Evolutionary conservation across 1,140 invertebrate genomes (phyloP).

Genomic region (Diabrotica virgifera): DNA sequence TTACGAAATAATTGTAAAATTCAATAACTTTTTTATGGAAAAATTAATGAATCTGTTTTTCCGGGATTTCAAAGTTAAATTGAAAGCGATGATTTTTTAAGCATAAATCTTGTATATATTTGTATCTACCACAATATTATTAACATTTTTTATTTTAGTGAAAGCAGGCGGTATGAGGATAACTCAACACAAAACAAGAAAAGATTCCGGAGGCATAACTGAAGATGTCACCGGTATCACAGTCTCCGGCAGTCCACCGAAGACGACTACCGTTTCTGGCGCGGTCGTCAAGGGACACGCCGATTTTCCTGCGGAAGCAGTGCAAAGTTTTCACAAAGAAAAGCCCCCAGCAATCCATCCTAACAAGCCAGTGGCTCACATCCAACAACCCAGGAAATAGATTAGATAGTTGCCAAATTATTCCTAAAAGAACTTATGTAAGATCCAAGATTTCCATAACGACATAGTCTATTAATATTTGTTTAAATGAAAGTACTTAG

Average conservation of each 20-base stretch:
- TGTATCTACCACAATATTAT: too few species aligned
- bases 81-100: too few species aligned
- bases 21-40: too few species aligned
- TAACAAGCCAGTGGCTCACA: constrained; percentile 57
- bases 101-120: too few species aligned
- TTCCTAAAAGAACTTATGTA: not conserved
- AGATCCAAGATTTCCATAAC: not conserved
- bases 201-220: constrained; percentile 43
- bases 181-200: constrained; percentile 77
- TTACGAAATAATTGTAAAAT: too few species aligned
- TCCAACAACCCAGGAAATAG: constrained; percentile 80
- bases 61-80: too few species aligned
- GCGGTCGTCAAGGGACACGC: constrained; percentile 76
- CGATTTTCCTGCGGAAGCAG: constrained; percentile 84
- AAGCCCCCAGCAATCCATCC: constrained; percentile 63
- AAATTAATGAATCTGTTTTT: too few species aligned
- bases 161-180: constrained; percentile 91
- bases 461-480: not conserved
- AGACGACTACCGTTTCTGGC: constrained; percentile 74
- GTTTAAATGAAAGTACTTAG: too few species aligned
- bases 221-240: constrained; percentile 50
- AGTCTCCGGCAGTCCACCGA: constrained; percentile 62
- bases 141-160: constrained; percentile 59
- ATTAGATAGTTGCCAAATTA: not conserved
- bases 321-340: constrained; percentile 76